Conservation (phyloP, 2,113 vertebrate genomes). For the Cygnus buccinator region DNA sequence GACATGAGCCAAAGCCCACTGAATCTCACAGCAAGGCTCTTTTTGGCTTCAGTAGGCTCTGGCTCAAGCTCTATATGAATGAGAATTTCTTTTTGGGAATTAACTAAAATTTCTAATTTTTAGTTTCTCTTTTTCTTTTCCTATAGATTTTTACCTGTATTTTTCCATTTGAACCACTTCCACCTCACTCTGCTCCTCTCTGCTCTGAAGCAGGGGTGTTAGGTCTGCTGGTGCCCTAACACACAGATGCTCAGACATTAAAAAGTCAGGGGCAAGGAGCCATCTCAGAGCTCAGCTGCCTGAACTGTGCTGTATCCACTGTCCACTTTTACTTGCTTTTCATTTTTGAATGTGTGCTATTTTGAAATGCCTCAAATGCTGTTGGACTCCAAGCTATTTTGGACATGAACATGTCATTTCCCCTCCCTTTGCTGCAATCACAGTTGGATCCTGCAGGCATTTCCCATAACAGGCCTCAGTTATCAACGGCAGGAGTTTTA, state of each 20-base stretch:
- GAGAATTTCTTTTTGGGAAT: neutral
- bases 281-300: neutral
- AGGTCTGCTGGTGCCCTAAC: neutral
- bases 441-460: slow-evolving; percentile 49
- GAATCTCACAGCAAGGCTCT: slow-evolving; percentile 27
- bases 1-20: slow-evolving; percentile 42
- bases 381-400: slow-evolving; percentile 8
- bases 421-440: slow-evolving; percentile 51
- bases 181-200: neutral
- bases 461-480: slow-evolving; percentile 47
- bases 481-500: neutral
- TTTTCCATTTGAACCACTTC: neutral
- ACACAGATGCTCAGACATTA: rapidly evolving
- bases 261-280: neutral
- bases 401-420: slow-evolving; percentile 34
- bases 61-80: neutral
- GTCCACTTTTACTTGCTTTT: neutral
- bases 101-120: neutral
- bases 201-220: neutral
- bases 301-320: neutral
- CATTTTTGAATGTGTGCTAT: neutral
- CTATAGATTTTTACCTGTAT: neutral
- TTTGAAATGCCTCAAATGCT: neutral
- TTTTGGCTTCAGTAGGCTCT: neutral
- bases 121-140: neutral